Base-by-base conservation (phyloP, 2,888 invertebrate genomes). In the Cryptops parisi region DNA sequence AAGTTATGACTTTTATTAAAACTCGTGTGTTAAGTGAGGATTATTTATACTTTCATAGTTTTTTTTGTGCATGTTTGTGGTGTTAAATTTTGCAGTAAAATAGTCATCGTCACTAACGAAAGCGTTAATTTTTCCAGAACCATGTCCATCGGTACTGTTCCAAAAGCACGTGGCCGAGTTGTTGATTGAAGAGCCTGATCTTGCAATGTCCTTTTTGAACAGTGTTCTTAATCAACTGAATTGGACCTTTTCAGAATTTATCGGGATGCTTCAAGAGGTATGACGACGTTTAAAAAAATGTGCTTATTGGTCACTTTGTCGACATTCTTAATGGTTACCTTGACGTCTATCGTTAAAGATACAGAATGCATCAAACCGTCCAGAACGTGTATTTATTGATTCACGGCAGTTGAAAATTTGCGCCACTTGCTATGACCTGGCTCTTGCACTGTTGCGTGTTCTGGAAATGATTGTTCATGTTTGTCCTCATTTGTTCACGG, bases 221-320 rank as follows among this genome's bases (percentile, higher is more conserved):
- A 84, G 84, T 0, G 71, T 88, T 23, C 72, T 88, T 4, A 84
- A 81, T 64, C 85, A 87, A 62, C 72, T 87, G 3, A 87, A 88
- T 69, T 87, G 87, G 87, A 82, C 85, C 0, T 87, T 87, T 65
- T 87, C 87, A 0, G 87, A 88, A 64, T 87, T 87, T 64, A 82
- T 87, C 58, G 79, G 84, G 23, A 79, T 86, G 74, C 74, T 87
- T 64, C 87, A 87, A 66, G 86, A 87, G 74, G 51, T 51, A 51
- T 3, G 24, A 41, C 15, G 15, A 33, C 6, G 15, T 33, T 33
- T 33, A 33, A 9, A 9, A 6, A 6, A 33, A 33, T 15, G 9
- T 33, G 33, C 33, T 15, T 33, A 33, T 33, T 33, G 6, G 33
- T n/a, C n/a, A n/a, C n/a, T n/a, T n/a, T n/a, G n/a, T n/a, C n/a